Percentiles rank a stretch among this genome's conserved stretches.
phyloP scores from a whole-genome alignment of 2,113 vertebrate species.

The Oceanites oceanicus region DNA sequence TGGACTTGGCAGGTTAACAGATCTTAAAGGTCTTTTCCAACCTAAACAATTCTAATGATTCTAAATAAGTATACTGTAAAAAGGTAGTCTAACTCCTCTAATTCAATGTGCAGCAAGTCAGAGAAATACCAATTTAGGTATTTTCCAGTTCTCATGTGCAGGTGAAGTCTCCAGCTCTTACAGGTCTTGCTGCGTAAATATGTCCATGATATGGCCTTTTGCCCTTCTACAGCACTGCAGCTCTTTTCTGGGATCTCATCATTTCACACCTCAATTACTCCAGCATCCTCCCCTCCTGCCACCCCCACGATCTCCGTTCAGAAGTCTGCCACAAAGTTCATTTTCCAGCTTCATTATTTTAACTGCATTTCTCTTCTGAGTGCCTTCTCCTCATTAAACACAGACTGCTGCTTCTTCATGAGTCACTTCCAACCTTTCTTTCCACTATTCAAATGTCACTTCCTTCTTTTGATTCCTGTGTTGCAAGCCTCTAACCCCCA shows the following conservation, averaged over 20 bases:
- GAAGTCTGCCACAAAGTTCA: background rate
- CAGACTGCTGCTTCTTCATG: background rate
- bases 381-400: background rate
- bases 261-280: background rate
- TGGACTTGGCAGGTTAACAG: too few species aligned
- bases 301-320: background rate
- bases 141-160: background rate
- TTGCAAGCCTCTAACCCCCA: background rate
- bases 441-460: background rate
- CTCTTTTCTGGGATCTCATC: background rate
- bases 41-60: too few species aligned
- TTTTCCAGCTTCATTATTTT: background rate
- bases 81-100: background rate
- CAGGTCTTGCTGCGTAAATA: background rate
- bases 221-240: background rate
- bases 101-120: background rate
- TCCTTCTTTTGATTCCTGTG: background rate
- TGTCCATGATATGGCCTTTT: background rate
- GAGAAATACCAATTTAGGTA: background rate
- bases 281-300: background rate
- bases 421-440: slow-evolving; percentile 30
- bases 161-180: background rate
- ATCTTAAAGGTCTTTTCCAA: too few species aligned
- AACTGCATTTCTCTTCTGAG: background rate
- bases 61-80: background rate